Evolutionary conservation across 2,888 invertebrate genomes (phyloP), one percentile per base, ranked within the genome.

Genomic region (Lordiphosa andalusiaca): DNA sequence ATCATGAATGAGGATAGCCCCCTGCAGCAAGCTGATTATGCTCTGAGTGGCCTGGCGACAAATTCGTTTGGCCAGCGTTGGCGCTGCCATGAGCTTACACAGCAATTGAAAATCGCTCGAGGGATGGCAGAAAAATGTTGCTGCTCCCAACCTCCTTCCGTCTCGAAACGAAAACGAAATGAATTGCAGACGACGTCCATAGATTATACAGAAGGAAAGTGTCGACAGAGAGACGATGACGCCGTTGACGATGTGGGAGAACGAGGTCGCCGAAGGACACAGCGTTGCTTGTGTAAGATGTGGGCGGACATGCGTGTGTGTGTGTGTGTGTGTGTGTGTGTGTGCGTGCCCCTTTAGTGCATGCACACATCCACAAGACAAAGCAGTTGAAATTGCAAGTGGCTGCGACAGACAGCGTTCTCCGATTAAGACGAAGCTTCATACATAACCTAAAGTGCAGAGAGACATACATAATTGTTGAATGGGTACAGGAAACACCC

Each of bases 341-440:
- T 16, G 58, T 81, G 81, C 81, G 77, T 68, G 73, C 71, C 77
- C 76, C 84, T 84, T 84, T 44, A 76, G 71, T 61, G 81, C 71
- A 73, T 81, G 51, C 75, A 82, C 48, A 78, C 76, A 72, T 61
- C 25, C 67, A 69, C 67, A 82, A 71, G 78, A 71, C 74, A 77
- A 73, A 84, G 76, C 81, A 74, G 69, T 55, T 67, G 61, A 73
- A 81, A 80, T 75, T 67, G 80, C 80, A 75, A 75, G 76, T 78
- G 69, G 67, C 67, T 75, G 64, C 66, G 60, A 65, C 73, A 69
- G 75, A 72, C 76, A 51, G 54, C 67, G 63, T 30, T 38, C 37
- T 37, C 41, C 30, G 12, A 10, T 9, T n/a, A 36, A 36, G 25
- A 19, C 25, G 35, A 13, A 37, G 21, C 6, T 4, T 10, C 13